Base-by-base conservation (phyloP, 2,888 invertebrate genomes). In the Andrena minutula region DNA sequence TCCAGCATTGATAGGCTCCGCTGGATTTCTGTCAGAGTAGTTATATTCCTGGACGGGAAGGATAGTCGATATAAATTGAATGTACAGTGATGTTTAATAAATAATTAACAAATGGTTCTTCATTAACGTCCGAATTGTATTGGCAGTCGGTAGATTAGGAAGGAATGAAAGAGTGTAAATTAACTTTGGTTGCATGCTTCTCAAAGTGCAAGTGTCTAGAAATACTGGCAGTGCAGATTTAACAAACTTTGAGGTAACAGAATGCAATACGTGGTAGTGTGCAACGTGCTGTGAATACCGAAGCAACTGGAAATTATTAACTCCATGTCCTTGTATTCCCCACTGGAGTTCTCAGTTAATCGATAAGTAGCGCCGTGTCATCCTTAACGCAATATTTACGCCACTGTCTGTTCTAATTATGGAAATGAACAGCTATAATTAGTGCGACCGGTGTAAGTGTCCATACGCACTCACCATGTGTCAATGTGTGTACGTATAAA, bases 351-450 rank as follows among this genome's bases (percentile, higher is more conserved):
- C 71, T 41, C 60, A 47, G 69, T 60, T 65, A 80, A 80, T 82
- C 80, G 69, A 80, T 82, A 72, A 66, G 35, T 61, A 71, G 49
- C 66, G 30, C 16, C 47, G 41, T 26, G 53, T 69, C 64, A 53
- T 32, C 72, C 68, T 56, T 72, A 75, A 80, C 82, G 68, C 72
- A 80, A 80, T 84, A 86, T 86, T 86, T 86, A 72, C 72, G 35
- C 58, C 20, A 32, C 61, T 84, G 80, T 63, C 79, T 74, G 78
- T 80, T 74, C 71, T 73, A 86, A 84, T 86, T 84, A 86, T 71
- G 71, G 73, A 86, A 75, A 84, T 78, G 78, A 71, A 75, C 74
- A 63, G 74, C 65, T 80, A 79, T 82, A 86, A 86, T 86, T 86
- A 78, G 35, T 72, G 61, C 63, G 65, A 28, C 26, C 49, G 47